phyloP scores from a whole-genome alignment of 2,888 invertebrate genomes.

The Cactoblastis cactorum region DNA sequence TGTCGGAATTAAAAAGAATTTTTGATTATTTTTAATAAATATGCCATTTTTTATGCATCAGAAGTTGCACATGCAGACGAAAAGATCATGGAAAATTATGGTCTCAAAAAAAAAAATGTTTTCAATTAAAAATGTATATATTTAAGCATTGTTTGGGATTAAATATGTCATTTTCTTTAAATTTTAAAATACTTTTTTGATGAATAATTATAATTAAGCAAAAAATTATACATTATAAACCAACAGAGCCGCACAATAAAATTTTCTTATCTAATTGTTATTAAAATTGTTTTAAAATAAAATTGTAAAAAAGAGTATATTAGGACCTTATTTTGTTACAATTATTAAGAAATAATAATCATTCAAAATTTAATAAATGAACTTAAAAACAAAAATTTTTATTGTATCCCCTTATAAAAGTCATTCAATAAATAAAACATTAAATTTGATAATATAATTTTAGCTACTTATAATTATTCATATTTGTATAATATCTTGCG shows the following conservation, averaged over 20 bases:
- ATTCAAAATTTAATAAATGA: neutral
- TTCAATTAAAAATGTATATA: neutral
- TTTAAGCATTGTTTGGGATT: neutral
- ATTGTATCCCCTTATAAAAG: too few relatives aligned
- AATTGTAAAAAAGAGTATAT: neutral
- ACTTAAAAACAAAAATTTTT: too few relatives aligned
- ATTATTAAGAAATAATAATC: neutral
- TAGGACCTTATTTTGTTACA: neutral
- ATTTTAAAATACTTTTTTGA: neutral
- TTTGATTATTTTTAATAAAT: neutral
- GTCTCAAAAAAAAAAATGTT: neutral
- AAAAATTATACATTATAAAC: slow-evolving; percentile 15
- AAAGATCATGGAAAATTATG: neutral
- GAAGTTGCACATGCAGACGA: neutral
- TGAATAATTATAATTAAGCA: slow-evolving; percentile 9
- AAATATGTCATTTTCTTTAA: neutral
- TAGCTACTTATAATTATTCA: too few relatives aligned
- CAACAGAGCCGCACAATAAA: neutral
- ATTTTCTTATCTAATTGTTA: neutral
- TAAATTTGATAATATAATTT: too few relatives aligned
- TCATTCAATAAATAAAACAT: too few relatives aligned
- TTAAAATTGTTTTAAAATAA: neutral
- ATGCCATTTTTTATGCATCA: neutral
- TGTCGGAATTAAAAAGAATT: neutral
- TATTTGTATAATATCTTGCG: neutral